Conservation (phyloP, 1,140 invertebrate genomes). For the Apolygus lucorum region DNA sequence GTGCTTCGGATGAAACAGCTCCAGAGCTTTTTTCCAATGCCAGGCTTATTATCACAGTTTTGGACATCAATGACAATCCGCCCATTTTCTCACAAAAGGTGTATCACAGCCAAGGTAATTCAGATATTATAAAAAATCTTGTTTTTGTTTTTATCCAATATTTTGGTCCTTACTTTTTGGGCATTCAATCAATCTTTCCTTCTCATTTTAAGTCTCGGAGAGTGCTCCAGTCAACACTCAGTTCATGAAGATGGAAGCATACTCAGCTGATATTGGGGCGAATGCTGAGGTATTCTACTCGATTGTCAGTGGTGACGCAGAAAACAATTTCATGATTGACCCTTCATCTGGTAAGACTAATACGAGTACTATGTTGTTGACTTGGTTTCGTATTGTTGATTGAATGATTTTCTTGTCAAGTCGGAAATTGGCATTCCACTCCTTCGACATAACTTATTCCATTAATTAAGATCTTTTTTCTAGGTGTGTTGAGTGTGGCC, state of each 20-base stretch:
- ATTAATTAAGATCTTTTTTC: conserved; percentile 17
- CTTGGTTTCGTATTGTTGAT: too few relatives aligned
- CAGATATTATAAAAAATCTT: too few relatives aligned
- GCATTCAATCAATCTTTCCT: too few relatives aligned
- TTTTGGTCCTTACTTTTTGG: too few relatives aligned
- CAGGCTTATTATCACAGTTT: conserved; percentile 51
- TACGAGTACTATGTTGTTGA: too few relatives aligned
- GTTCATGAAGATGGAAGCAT: conserved; percentile 72
- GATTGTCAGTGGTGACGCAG: conserved; percentile 78
- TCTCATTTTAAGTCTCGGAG: conserved; percentile 66
- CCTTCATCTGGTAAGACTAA: conserved; percentile 40
- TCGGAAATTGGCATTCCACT: too few relatives aligned
- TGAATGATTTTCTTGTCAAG: too few relatives aligned
- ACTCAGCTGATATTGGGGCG: conserved; percentile 83
- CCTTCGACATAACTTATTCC: too few relatives aligned
- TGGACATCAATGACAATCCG: conserved; percentile 88
- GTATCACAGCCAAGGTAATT: conserved; percentile 67
- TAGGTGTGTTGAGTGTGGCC: conserved; percentile 61
- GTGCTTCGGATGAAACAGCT: conserved; percentile 66
- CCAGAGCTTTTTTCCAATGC: conserved; percentile 53
- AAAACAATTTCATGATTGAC: conserved; percentile 73
- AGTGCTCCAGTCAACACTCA: conserved; percentile 62
- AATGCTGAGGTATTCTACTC: conserved; percentile 89
- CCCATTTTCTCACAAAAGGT: conserved; percentile 41
- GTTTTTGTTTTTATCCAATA: too few relatives aligned